These are phyloP conservation scores for Eurytoma californica DNA, from an alignment of 2,888 invertebrate genomes.

Conservation along the genomic window DNA sequence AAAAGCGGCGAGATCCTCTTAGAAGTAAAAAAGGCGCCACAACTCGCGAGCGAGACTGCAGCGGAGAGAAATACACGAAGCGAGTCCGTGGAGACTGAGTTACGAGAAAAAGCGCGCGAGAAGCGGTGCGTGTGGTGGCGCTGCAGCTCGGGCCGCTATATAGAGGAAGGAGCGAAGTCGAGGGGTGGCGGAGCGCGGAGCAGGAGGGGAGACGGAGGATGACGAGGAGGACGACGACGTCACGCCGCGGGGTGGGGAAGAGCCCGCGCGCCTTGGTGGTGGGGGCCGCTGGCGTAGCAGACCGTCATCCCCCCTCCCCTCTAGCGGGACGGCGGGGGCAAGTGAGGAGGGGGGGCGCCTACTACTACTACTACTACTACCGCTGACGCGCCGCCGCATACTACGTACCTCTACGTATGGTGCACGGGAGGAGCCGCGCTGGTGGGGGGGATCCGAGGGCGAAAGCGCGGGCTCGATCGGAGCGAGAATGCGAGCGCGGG, in stretches of 20 bases:
- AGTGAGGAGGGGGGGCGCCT: constrained; percentile 8
- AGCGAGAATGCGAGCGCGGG: constrained; percentile 29
- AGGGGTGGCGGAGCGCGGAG: background rate
- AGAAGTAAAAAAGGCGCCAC: background rate
- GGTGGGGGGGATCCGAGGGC: constrained; percentile 49
- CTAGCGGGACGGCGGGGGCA: constrained; percentile 1
- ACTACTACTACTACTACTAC: constrained; percentile 14
- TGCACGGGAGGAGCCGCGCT: constrained; percentile 48
- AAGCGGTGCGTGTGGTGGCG: constrained; percentile 4
- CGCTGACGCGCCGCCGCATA: constrained; percentile 2
- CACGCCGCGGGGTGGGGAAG: constrained; percentile 3
- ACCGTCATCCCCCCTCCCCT: background rate
- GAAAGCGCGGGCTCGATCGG: constrained; percentile 71
- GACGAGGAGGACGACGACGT: constrained; percentile 4
- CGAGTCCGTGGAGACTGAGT: background rate
- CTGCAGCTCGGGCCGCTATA: constrained; percentile 4
- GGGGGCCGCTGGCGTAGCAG: constrained; percentile 2
- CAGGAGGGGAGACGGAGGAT: background rate
- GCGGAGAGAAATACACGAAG: background rate
- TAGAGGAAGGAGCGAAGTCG: background rate
- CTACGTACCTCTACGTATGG: constrained; percentile 7
- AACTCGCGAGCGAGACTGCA: background rate
- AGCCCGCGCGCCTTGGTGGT: background rate
- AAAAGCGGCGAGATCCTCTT: too few species aligned
- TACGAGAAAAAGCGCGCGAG: constrained; percentile 5